These are phyloP conservation scores for Chymomyza fuscimana DNA, from an alignment of 2,888 invertebrate genomes.

Conservation along the genomic window DNA sequence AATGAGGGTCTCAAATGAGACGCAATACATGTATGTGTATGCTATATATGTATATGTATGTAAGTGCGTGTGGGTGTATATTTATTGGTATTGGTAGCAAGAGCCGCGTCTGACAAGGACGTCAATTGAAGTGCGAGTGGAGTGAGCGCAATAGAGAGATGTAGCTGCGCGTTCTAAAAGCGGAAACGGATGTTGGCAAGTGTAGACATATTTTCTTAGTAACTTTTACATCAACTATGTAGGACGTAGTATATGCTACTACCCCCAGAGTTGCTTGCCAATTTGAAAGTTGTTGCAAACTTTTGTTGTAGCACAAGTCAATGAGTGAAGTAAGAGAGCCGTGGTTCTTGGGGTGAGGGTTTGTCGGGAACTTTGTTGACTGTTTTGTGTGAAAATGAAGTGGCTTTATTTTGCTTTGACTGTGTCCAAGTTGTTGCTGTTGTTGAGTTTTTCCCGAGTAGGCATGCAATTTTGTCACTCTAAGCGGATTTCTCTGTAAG, in stretches of 20 bases:
- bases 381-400: slow-evolving; percentile 55
- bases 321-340: slow-evolving; percentile 40
- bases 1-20: slow-evolving; percentile 48
- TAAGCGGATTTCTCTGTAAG: slow-evolving; percentile 52
- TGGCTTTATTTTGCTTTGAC: slow-evolving; percentile 57
- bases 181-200: slow-evolving; percentile 67
- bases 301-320: slow-evolving; percentile 61
- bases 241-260: no score
- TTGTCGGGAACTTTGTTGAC: slow-evolving; percentile 53
- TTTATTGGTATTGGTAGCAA: not conserved
- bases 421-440: not conserved
- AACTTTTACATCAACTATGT: slow-evolving; percentile 41
- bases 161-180: slow-evolving; percentile 33
- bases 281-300: slow-evolving; percentile 30
- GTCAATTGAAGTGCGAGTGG: not conserved
- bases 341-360: slow-evolving; percentile 12
- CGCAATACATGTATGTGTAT: slow-evolving; percentile 46
- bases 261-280: slow-evolving; percentile 12
- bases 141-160: slow-evolving; percentile 14
- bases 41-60: not conserved
- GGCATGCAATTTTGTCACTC: slow-evolving; percentile 44
- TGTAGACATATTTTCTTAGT: slow-evolving; percentile 66
- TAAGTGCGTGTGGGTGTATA: slow-evolving; percentile 17
- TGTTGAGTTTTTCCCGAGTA: not conserved
- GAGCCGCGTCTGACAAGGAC: not conserved